Conservation (phyloP, 2,797 vertebrate genomes). For the Hoplostethus mediterraneus region DNA sequence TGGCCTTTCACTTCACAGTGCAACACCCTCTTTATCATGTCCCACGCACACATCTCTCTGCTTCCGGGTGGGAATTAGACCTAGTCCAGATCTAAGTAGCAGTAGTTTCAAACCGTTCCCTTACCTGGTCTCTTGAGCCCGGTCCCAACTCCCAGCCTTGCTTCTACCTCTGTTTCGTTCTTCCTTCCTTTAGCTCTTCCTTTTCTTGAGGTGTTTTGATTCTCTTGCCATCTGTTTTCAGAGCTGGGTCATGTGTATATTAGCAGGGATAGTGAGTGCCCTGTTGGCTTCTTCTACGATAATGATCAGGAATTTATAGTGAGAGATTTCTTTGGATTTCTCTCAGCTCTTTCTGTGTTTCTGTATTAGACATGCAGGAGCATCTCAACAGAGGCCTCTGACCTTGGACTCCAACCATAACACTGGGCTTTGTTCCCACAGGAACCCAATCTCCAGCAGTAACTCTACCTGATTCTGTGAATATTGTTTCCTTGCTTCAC, state of each 20-base stretch:
- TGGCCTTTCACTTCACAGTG: constrained; percentile 60
- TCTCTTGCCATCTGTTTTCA: constrained; percentile 58
- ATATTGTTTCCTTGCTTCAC: constrained; percentile 18
- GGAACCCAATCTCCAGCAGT: background rate
- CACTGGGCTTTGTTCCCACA: constrained; percentile 33
- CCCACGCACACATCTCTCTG: constrained; percentile 51
- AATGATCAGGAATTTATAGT: background rate
- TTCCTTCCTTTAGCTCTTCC: constrained; percentile 31
- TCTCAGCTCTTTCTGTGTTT: background rate
- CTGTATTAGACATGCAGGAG: too few relatives aligned
- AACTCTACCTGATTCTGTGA: constrained; percentile 27
- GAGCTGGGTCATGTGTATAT: constrained; percentile 13
- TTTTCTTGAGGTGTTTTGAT: constrained; percentile 44
- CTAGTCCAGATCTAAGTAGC: constrained; percentile 46
- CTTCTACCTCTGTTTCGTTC: constrained; percentile 24
- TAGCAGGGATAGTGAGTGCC: background rate
- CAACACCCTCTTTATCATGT: constrained; percentile 56
- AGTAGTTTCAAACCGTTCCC: constrained; percentile 39
- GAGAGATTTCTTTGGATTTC: too few relatives aligned
- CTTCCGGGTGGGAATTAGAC: constrained; percentile 51
- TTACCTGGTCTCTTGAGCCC: constrained; percentile 62
- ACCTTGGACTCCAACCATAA: constrained; percentile 7
- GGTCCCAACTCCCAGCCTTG: background rate
- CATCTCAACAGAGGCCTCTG: background rate
- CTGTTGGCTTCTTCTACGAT: constrained; percentile 3